Evolutionary conservation across 2,888 invertebrate genomes (phyloP).

Genomic region (Acleris holmiana): DNA sequence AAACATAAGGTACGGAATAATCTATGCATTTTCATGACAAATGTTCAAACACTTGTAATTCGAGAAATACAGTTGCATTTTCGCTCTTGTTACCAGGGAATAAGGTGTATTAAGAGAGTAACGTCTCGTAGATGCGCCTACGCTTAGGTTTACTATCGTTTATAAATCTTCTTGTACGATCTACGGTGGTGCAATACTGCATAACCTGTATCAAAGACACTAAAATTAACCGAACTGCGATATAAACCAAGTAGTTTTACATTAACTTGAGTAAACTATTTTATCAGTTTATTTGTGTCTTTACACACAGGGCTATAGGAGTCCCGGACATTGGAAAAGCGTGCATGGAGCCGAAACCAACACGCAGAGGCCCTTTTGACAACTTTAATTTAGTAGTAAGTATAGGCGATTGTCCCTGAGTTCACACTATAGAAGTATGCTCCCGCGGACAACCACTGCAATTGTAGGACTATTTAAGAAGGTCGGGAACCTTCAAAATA

Average conservation of each 20-base stretch:
- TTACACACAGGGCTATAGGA: too few species aligned
- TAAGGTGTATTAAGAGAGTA: conserved; percentile 7
- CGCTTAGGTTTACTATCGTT: conserved; percentile 33
- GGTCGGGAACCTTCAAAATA: too few species aligned
- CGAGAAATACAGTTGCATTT: conserved; percentile 6
- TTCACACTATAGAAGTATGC: too few species aligned
- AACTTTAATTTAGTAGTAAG: too few species aligned
- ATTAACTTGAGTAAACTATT: too few species aligned
- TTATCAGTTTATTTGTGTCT: too few species aligned
- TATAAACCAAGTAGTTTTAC: background rate
- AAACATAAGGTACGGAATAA: conserved; percentile 55
- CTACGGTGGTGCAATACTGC: conserved; percentile 34
- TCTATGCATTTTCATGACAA: conserved; percentile 65
- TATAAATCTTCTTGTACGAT: conserved; percentile 38
- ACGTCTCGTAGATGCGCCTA: conserved; percentile 30
- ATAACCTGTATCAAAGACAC: conserved; percentile 7
- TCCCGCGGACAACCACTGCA: too few species aligned
- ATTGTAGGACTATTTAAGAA: too few species aligned
- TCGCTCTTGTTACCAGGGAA: background rate
- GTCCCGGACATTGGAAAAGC: too few species aligned
- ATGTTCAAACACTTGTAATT: conserved; percentile 57
- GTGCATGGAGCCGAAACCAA: too few species aligned
- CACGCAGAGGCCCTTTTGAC: too few species aligned
- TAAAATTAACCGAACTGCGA: background rate
- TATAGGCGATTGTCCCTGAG: too few species aligned